Evolutionary conservation across 2,113 vertebrate species (phyloP).

Genomic region (Etheostoma cragini): DNA sequence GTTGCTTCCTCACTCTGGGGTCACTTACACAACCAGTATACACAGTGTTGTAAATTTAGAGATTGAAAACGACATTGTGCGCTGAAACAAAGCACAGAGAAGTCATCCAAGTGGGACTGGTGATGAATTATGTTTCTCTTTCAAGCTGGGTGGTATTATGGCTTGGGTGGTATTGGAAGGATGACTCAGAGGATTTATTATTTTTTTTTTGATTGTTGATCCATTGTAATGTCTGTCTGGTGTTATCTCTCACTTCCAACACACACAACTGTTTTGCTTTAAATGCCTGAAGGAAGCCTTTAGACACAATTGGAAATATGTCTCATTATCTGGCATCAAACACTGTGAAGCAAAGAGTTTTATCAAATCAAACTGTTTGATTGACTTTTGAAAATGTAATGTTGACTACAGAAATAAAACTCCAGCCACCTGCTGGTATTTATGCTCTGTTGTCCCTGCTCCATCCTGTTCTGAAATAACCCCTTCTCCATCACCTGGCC

Average conservation of each 20-base stretch:
- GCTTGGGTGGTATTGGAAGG: conserved; percentile 69
- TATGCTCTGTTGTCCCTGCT: not conserved
- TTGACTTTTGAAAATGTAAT: conserved; percentile 8
- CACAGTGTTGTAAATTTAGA: conserved; percentile 29
- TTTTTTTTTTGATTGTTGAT: conserved; percentile 59
- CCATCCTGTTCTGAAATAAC: not conserved
- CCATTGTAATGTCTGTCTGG: conserved; percentile 24
- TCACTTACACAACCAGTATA: conserved; percentile 57
- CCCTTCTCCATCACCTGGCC: not conserved
- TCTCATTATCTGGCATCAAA: not conserved
- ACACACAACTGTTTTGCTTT: conserved; percentile 32
- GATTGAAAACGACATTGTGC: conserved; percentile 19
- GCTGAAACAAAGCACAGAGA: conserved; percentile 42
- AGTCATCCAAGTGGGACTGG: conserved; percentile 34
- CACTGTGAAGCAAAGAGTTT: not conserved
- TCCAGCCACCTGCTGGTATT: not conserved
- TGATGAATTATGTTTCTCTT: conserved; percentile 54
- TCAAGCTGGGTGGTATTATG: conserved; percentile 70
- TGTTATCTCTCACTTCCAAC: conserved; percentile 50
- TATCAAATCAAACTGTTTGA: not conserved
- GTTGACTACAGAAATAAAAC: not conserved
- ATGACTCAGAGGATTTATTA: conserved; percentile 57
- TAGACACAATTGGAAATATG: not conserved
- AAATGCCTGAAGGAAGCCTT: not conserved
- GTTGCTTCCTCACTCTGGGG: conserved; percentile 45